Evolutionary conservation across 2,797 vertebrate species (phyloP).

Genomic region (Brotula barbata): DNA sequence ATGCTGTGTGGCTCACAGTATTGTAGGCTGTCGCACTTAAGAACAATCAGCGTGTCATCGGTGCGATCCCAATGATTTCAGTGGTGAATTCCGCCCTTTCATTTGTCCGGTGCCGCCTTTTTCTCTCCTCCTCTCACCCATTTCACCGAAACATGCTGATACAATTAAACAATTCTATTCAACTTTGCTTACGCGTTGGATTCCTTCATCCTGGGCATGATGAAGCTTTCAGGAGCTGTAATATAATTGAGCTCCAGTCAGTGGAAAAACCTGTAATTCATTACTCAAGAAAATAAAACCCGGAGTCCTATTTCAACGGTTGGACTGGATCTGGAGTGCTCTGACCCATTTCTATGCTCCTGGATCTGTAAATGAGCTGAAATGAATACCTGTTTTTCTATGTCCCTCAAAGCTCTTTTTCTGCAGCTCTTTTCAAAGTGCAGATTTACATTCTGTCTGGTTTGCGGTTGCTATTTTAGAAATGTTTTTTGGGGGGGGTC

Average conservation of each 20-base stretch:
- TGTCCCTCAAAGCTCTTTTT: conserved; percentile 68
- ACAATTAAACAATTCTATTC: conserved; percentile 79
- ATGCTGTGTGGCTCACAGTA: too few relatives aligned
- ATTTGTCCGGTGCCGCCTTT: background rate
- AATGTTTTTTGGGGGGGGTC: conserved; percentile 56
- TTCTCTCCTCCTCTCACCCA: conserved; percentile 1
- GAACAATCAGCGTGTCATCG: background rate
- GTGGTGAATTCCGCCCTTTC: conserved; percentile 8
- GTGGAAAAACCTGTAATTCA: conserved; percentile 79
- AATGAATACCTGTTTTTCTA: conserved; percentile 78
- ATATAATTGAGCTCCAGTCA: conserved; percentile 74
- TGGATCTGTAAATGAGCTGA: conserved; percentile 74
- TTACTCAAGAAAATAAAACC: conserved; percentile 77
- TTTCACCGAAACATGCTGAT: conserved; percentile 71
- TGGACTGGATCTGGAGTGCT: conserved; percentile 57
- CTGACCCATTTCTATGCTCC: conserved; percentile 72
- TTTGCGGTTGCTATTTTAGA: conserved; percentile 80
- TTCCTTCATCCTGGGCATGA: conserved; percentile 75
- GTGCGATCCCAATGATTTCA: conserved; percentile 10
- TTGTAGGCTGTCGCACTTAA: conserved; percentile 4
- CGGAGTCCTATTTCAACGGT: conserved; percentile 71
- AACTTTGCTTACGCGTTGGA: conserved; percentile 76
- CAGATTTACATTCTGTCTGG: conserved; percentile 81
- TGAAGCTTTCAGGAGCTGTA: conserved; percentile 76
- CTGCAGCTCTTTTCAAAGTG: conserved; percentile 69